These are phyloP conservation scores for Amphilophus citrinellus DNA, from an alignment of 2,113 vertebrate species.

Conservation along the genomic window DNA sequence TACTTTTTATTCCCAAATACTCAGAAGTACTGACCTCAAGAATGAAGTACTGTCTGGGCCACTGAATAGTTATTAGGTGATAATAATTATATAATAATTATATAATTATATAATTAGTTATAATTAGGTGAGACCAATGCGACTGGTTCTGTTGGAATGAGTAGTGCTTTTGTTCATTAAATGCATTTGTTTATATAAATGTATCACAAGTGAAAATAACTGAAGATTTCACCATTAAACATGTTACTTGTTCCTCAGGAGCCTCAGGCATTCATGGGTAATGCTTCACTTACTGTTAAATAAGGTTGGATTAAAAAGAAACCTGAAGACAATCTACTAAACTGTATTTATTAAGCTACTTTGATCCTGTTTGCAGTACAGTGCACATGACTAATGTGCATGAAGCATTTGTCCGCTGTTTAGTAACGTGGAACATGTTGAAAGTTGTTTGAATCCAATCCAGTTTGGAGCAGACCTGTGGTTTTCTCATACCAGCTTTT, in stretches of 20 bases:
- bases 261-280: not conserved
- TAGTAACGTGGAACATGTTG: not conserved
- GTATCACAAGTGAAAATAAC: not conserved
- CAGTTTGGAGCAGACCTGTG: not conserved
- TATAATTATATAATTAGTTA: too few relatives aligned
- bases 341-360: constrained; percentile 21
- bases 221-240: not conserved
- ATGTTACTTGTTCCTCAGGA: constrained; percentile 5
- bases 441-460: not conserved
- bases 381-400: not conserved
- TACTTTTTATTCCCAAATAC: too few relatives aligned
- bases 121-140: not conserved
- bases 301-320: not conserved
- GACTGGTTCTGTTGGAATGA: not conserved
- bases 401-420: not conserved
- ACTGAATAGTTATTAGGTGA: not conserved
- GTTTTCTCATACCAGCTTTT: not conserved
- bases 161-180: not conserved
- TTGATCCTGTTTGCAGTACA: not conserved
- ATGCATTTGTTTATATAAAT: not conserved
- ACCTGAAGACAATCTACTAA: not conserved
- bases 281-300: constrained; percentile 1
- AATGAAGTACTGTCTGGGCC: not conserved
- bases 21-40: not conserved
- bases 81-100: too few relatives aligned